Percentiles rank a stretch among this genome's conserved stretches.
Evolutionary conservation across 2,113 vertebrate species (phyloP).

Genomic region (Sorex araneus): DNA sequence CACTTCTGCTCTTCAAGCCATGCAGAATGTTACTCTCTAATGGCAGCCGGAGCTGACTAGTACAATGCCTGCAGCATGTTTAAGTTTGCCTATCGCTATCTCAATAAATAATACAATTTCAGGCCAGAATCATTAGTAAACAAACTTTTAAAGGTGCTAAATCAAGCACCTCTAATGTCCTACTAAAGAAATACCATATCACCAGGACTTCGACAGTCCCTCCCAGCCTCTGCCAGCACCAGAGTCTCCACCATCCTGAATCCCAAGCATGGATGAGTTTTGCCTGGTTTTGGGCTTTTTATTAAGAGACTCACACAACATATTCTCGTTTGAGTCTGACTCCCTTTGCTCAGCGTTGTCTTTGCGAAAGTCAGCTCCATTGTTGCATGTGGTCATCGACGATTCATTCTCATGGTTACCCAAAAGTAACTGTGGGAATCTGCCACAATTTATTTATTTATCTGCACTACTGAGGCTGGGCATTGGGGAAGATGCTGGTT

Average conservation of each 20-base stretch:
- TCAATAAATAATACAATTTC: too few species aligned
- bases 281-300: neutral
- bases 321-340: neutral
- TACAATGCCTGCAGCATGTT: neutral
- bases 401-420: slow-evolving; percentile 15
- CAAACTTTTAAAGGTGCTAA: neutral
- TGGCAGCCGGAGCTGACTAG: neutral
- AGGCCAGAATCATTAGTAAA: neutral
- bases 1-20: neutral
- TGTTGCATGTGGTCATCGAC: slow-evolving; percentile 21
- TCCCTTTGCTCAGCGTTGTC: slow-evolving; percentile 25
- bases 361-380: neutral
- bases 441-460: slow-evolving; percentile 44
- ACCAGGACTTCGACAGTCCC: rapidly evolving
- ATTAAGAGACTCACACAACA: neutral
- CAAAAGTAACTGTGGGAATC: neutral
- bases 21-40: neutral
- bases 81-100: too few species aligned
- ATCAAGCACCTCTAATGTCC: neutral
- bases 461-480: neutral
- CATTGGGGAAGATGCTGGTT: slow-evolving; percentile 14
- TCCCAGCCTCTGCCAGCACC: neutral
- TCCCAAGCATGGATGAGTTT: neutral
- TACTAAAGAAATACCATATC: neutral
- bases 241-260: too few species aligned